Conservation (phyloP, 2,797 vertebrate species). For the Serranus cabrilla region DNA sequence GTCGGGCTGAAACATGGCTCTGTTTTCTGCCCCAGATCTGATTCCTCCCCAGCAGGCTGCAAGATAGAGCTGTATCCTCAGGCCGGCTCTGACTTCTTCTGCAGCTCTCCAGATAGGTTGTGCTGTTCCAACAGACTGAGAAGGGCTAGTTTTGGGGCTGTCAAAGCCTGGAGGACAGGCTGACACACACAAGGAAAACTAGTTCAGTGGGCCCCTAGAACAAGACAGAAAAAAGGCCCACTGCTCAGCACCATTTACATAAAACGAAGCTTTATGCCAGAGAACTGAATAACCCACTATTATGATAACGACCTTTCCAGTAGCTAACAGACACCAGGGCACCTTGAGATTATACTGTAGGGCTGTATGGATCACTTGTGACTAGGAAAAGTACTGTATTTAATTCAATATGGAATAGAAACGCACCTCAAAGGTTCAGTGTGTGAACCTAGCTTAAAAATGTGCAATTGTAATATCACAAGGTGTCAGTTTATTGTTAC, state of each 20-base stretch:
- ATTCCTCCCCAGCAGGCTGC: slow-evolving; percentile 72
- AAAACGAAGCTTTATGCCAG: slow-evolving; percentile 67
- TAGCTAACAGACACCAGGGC: slow-evolving; percentile 62
- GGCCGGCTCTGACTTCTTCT: slow-evolving; percentile 81
- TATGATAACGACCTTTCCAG: slow-evolving; percentile 71
- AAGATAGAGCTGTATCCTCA: slow-evolving; percentile 76
- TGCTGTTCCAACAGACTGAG: slow-evolving; percentile 64
- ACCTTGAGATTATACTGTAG: slow-evolving; percentile 68
- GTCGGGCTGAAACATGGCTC: slow-evolving; percentile 63
- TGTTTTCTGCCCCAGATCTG: slow-evolving; percentile 82
- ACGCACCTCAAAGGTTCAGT: slow-evolving; percentile 11
- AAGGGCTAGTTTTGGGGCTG: slow-evolving; percentile 72
- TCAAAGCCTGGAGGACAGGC: slow-evolving; percentile 70
- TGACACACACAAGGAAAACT: slow-evolving; percentile 71
- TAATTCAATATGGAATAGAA: slow-evolving; percentile 47
- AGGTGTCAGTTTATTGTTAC: slow-evolving; percentile 12
- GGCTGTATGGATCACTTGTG: slow-evolving; percentile 42
- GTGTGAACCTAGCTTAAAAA: slow-evolving; percentile 1
- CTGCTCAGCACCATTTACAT: slow-evolving; percentile 70
- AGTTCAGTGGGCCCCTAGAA: slow-evolving; percentile 74
- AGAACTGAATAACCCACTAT: slow-evolving; percentile 73
- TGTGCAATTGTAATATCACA: slow-evolving; percentile 18
- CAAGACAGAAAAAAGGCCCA: slow-evolving; percentile 64
- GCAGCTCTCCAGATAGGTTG: slow-evolving; percentile 66
- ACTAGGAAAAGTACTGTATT: slow-evolving; percentile 35